These are phyloP conservation scores for Cylloceria caligata DNA, from an alignment of 2,888 invertebrate genomes.

Conservation along the genomic window DNA sequence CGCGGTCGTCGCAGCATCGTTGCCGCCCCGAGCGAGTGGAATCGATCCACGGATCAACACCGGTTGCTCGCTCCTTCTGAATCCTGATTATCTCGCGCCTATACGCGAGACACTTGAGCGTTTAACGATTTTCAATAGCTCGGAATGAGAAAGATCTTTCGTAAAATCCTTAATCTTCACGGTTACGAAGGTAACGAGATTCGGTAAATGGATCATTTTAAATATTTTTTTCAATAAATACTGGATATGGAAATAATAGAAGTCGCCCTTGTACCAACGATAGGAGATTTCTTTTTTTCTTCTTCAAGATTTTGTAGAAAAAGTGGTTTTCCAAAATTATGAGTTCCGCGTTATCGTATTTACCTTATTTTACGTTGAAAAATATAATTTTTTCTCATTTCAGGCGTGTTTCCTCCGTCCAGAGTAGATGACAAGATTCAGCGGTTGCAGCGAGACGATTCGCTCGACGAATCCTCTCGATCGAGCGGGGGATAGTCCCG, in stretches of 20 bases:
- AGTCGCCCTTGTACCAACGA: not conserved
- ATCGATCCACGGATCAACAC: conserved; percentile 19
- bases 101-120: not conserved
- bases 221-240: not conserved
- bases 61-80: conserved; percentile 6
- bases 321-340: too few species aligned
- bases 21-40: not conserved
- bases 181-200: not conserved
- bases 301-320: too few species aligned
- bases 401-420: not conserved
- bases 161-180: not conserved
- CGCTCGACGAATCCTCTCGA: conserved; percentile 25
- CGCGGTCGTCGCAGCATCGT: not conserved
- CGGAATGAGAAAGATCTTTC: not conserved
- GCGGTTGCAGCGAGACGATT: conserved; percentile 10
- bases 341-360: not conserved
- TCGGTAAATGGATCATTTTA: not conserved
- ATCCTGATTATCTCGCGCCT: conserved; percentile 9
- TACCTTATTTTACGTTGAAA: not conserved
- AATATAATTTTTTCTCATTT: not conserved
- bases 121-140: not conserved
- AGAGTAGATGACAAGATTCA: not conserved
- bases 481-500: conserved; percentile 7
- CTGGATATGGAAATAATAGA: too few species aligned
- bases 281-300: not conserved